Percentiles rank a stretch among this genome's conserved stretches.
phyloP scores from a whole-genome alignment of 2,888 invertebrate species.

The Meteorus cinctellus region DNA sequence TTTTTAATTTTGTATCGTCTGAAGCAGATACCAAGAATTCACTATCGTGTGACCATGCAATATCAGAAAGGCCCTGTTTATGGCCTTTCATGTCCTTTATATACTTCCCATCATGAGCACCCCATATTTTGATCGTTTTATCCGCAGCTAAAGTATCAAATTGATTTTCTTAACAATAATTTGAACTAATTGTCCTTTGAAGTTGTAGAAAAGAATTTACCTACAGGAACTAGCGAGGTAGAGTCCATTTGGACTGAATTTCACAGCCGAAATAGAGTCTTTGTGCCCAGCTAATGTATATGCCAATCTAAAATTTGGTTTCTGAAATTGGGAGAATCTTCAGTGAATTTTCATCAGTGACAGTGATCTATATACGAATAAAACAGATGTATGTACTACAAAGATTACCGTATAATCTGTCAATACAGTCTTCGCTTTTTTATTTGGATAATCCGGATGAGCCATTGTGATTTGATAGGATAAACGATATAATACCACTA shows the following conservation, averaged over 20 bases:
- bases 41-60: not conserved
- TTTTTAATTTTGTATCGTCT: not conserved
- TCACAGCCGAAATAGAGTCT: not conserved
- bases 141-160: not conserved
- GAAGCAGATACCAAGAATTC: not conserved
- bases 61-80: not conserved
- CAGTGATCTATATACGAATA: too few species aligned
- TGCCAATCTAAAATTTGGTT: not conserved
- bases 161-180: too few species aligned
- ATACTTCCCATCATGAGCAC: not conserved
- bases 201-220: not conserved
- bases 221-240: not conserved
- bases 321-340: not conserved
- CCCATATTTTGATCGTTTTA: constrained; percentile 2
- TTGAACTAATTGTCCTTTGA: too few species aligned
- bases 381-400: too few species aligned
- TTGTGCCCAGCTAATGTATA: not conserved
- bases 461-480: too few species aligned
- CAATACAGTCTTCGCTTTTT: too few species aligned
- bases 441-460: too few species aligned
- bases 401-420: too few species aligned
- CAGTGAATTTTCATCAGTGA: too few species aligned
- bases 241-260: not conserved
- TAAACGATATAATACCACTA: too few species aligned
- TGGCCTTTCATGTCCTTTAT: not conserved